Evolutionary conservation across 2,888 invertebrate species (phyloP), one percentile per base, ranked within the genome.

Genomic region (Mamestra brassicae): DNA sequence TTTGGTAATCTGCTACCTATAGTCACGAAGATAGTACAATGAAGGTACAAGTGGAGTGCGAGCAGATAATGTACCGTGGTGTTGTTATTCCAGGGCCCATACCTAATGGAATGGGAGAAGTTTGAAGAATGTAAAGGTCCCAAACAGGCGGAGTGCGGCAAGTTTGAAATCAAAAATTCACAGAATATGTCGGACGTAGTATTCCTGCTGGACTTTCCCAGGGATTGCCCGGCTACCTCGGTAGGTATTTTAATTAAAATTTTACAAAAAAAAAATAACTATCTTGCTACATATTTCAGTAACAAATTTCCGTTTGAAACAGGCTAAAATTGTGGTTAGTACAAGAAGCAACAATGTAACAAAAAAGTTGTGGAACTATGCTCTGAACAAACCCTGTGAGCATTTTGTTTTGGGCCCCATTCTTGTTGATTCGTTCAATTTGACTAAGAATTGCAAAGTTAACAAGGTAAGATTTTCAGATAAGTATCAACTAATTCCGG

Each of bases 391-490:
- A 60, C 96, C 95, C 0, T 96, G 95, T 80, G 93, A 95, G 85
- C 95, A 96, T 87, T 96, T 95, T 81, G 94, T 95, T 61, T 78
- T 95, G 81, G 95, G 95, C 0, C 94, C 95, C 17, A 78, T 95
- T 81, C 83, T 96, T 11, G 80, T 85, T 17, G 92, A 91, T 5
- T 84, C 93, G 7, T 94, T 95, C 78, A 94, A 95, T 84, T 78
- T 95, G 54, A 92, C 92, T 17, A 91, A 87, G 65, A 89, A 85
- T 80, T 96, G 95, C 85, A 92, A 92, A 87, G 88, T 95, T 73
- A 88, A 86, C 77, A 94, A 94, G 93, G 96, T 95, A 89, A 89
- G 85, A 77, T 72, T 71, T 71, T 71, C 55, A 69, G 66, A 67
- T 80, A 70, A 73, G 65, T 69, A 65, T 64, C 76, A 75, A 81